Evolutionary conservation across 2,888 invertebrate species (phyloP).

Genomic region (Acronicta alni): DNA sequence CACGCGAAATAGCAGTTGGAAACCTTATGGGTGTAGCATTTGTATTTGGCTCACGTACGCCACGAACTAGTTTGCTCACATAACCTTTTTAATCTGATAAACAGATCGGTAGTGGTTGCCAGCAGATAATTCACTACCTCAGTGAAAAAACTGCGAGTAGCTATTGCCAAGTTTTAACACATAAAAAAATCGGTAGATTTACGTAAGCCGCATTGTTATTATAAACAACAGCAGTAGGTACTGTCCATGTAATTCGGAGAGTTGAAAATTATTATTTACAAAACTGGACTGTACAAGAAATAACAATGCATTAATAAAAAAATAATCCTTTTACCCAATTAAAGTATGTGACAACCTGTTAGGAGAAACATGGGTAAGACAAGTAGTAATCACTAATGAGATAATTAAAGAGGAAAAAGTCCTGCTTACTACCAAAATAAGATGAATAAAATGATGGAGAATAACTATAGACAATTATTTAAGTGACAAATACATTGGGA

Average conservation of each 20-base stretch:
- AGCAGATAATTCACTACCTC: conserved; percentile 64
- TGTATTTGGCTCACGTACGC: conserved; percentile 63
- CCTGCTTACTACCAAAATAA: too few relatives aligned
- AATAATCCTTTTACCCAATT: too few relatives aligned
- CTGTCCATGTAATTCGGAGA: not conserved
- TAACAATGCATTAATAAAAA: too few relatives aligned
- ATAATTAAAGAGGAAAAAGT: too few relatives aligned
- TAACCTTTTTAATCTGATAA: conserved; percentile 66
- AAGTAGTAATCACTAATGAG: too few relatives aligned
- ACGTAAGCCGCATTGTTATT: conserved; percentile 14
- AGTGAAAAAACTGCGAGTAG: conserved; percentile 31
- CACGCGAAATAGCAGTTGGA: conserved; percentile 27
- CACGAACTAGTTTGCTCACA: conserved; percentile 60
- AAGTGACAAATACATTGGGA: too few relatives aligned
- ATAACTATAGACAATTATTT: too few relatives aligned
- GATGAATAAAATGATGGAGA: too few relatives aligned
- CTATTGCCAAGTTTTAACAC: conserved; percentile 41
- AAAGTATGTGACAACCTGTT: too few relatives aligned
- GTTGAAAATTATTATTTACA: too few relatives aligned
- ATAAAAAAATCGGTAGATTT: conserved; percentile 27
- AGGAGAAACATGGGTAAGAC: too few relatives aligned
- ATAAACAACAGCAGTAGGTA: not conserved
- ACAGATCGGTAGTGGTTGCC: conserved; percentile 60
- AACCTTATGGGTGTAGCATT: conserved; percentile 32
- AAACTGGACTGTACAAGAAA: too few relatives aligned